These are phyloP conservation scores for Struthio camelus DNA, from an alignment of 2,113 vertebrate species.

Conservation along the genomic window DNA sequence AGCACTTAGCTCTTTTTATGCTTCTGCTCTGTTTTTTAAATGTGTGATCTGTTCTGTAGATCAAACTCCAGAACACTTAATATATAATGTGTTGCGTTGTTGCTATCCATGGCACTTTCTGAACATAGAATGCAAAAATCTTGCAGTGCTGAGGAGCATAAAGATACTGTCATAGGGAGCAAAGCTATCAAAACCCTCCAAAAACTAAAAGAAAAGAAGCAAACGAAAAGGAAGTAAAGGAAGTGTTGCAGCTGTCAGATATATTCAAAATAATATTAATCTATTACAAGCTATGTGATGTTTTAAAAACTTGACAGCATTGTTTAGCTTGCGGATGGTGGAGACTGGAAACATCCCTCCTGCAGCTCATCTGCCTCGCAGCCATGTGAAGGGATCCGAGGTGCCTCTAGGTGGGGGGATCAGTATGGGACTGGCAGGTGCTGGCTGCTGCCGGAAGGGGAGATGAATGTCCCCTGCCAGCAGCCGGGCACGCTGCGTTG, in stretches of 20 bases:
- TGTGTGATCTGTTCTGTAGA: neutral
- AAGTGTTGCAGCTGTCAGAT: neutral
- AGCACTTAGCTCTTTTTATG: neutral
- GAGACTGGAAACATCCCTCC: neutral
- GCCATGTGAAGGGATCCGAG: neutral
- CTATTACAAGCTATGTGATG: neutral
- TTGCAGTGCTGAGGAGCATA: neutral
- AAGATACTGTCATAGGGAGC: neutral
- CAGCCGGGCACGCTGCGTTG: too few relatives aligned
- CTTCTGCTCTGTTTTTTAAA: neutral
- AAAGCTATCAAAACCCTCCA: neutral
- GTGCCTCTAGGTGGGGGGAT: neutral
- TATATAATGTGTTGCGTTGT: neutral
- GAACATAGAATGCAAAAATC: neutral
- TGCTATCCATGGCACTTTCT: neutral
- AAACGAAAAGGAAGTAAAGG: neutral
- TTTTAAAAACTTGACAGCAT: neutral
- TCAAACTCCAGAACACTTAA: neutral
- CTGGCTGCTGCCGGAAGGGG: neutral
- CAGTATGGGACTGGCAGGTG: neutral
- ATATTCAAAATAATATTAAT: neutral
- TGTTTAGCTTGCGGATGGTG: neutral
- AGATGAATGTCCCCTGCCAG: neutral
- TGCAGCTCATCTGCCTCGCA: rapidly evolving
- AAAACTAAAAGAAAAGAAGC: neutral